Base-by-base conservation (phyloP, 2,113 vertebrate genomes). In the Chaetops frenatus region DNA sequence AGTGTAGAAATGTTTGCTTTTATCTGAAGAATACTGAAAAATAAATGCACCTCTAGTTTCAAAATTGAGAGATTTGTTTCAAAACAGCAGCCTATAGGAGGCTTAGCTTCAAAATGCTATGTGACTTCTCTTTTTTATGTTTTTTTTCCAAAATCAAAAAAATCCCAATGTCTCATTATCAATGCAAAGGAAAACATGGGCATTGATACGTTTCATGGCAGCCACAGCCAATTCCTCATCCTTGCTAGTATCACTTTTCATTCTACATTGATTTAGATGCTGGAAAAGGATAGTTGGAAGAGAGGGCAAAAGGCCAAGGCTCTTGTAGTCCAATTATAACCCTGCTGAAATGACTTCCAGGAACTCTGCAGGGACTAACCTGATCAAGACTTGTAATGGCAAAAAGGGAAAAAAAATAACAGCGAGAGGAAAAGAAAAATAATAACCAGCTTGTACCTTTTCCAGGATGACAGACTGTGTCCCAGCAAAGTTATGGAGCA, bases 401-500 rank as follows among this genome's bases (percentile, higher is more conserved):
- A 2, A 65, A 96, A 12, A 95, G 96, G 97, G 96, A 97, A 97
- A 48, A 97, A 98, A 96, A 97, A 56, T 44, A 87, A 92, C 72
- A 97, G 95, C 94, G 1, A 65, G 97, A 20, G 96, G 96, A 12
- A 97, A 98, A 42, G 96, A 97, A 95, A 97, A 97, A 53, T 56
- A 79, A 90, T 86, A 97, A 38, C 95, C 96, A 6, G 89, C 73
- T n/a, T 95, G 91, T 81, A 97, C 94, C 9, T 91, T 95, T 50
- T 98, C 97, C 96, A 98, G 91, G 45, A 96, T 94, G 9, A 95
- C 96, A 5, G 97, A 96, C 8, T 92, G 79, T 81, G 70, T 97
- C 51, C 97, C 96, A 9, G 97, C 79, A 84, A 97, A 98, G 87
- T 97, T 98, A 72, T 87, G 95, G 45, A 98, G 94, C 86, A 97